phyloP scores from a whole-genome alignment of 1,140 invertebrate genomes.

The Lerema accius region DNA sequence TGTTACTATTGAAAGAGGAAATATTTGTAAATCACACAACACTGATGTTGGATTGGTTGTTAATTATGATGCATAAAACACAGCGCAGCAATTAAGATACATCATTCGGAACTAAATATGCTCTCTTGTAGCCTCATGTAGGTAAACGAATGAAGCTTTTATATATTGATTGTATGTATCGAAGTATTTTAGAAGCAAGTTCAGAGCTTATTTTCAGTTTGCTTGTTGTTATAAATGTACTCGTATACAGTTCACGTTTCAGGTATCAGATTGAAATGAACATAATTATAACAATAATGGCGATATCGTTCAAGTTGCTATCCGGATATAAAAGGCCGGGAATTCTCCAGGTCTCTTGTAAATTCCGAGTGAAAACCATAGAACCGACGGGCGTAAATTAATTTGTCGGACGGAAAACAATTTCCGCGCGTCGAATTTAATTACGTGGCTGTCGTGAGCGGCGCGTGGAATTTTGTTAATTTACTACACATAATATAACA shows the following conservation, averaged over 20 bases:
- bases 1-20: too few relatives aligned
- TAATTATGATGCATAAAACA: too few relatives aligned
- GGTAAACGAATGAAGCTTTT: too few relatives aligned
- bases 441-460: conserved; percentile 8
- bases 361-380: conserved; percentile 4
- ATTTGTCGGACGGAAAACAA: conserved; percentile 27
- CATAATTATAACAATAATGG: background rate
- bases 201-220: too few relatives aligned
- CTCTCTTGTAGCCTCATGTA: too few relatives aligned
- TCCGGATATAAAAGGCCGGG: background rate
- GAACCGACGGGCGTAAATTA: conserved; percentile 15
- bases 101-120: too few relatives aligned
- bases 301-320: background rate
- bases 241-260: background rate
- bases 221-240: too few relatives aligned
- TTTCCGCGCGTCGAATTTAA: conserved; percentile 20
- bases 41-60: too few relatives aligned
- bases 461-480: conserved; percentile 18
- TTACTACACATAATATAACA: conserved; percentile 6
- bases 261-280: background rate
- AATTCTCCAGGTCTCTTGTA: background rate
- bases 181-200: too few relatives aligned
- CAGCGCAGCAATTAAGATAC: too few relatives aligned
- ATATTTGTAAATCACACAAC: too few relatives aligned
- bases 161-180: too few relatives aligned